Percentiles rank a stretch among this genome's conserved stretches.
These are phyloP conservation scores for Drosophila tanythrix DNA, from an alignment of 2,888 invertebrate species.

Conservation along the genomic window DNA sequence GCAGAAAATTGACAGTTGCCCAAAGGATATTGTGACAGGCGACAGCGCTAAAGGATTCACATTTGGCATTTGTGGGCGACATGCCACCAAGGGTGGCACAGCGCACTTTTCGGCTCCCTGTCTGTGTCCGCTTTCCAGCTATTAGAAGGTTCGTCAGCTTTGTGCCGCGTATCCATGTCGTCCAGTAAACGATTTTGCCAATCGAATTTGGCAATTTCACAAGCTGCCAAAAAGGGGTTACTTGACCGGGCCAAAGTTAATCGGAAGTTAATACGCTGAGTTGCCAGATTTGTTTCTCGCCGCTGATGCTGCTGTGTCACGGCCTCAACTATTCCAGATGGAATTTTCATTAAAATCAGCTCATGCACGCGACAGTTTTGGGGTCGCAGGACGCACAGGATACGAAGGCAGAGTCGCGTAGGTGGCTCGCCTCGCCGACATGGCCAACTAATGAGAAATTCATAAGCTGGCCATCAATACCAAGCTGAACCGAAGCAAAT, in stretches of 20 bases:
- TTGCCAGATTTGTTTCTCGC: constrained; percentile 72
- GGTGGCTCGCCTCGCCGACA: constrained; percentile 49
- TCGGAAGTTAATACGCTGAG: constrained; percentile 85
- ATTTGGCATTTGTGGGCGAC: constrained; percentile 38
- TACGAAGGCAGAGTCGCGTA: constrained; percentile 39
- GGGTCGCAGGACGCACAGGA: constrained; percentile 23
- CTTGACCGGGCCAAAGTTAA: constrained; percentile 83
- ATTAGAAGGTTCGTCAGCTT: constrained; percentile 64
- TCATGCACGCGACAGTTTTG: constrained; percentile 71
- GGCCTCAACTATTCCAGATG: constrained; percentile 76
- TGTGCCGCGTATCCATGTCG: constrained; percentile 24
- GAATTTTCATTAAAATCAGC: constrained; percentile 82
- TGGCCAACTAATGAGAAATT: constrained; percentile 75
- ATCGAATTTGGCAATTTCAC: constrained; percentile 77
- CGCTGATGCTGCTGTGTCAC: constrained; percentile 52
- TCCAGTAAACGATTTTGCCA: constrained; percentile 77
- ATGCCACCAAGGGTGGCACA: constrained; percentile 61
- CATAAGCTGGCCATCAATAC: constrained; percentile 65
- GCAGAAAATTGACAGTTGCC: constrained; percentile 71
- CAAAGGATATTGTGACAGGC: constrained; percentile 81
- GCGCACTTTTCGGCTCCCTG: constrained; percentile 30
- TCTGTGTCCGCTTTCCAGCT: constrained; percentile 38
- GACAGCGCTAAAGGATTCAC: constrained; percentile 66
- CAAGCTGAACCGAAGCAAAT: constrained; percentile 19
- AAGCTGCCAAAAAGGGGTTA: constrained; percentile 72